Conservation (phyloP, 2,113 vertebrate species). For the Dendrocopos noguchii region DNA sequence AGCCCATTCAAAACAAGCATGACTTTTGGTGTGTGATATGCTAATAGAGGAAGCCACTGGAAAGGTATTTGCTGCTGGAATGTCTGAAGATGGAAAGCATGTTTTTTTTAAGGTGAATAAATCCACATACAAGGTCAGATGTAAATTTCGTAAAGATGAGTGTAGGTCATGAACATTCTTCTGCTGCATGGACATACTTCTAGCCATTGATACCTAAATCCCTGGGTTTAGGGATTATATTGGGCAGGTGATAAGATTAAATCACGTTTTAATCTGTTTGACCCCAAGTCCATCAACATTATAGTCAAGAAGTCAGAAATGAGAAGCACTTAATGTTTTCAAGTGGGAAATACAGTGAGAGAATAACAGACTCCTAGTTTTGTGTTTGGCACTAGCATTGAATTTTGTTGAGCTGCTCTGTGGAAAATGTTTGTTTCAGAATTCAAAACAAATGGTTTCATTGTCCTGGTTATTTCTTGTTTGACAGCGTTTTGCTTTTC, state of each 20-base stretch:
- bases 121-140: background rate
- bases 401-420: background rate
- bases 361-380: background rate
- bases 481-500: background rate
- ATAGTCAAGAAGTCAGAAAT: background rate
- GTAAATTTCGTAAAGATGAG: background rate
- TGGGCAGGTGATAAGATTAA: background rate
- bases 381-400: background rate
- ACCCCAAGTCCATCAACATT: background rate
- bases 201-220: background rate
- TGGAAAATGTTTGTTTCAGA: background rate
- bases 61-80: background rate
- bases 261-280: background rate
- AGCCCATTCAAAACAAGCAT: background rate
- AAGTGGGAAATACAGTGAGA: background rate
- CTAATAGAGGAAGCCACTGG: background rate
- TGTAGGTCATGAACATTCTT: background rate
- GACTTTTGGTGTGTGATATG: background rate
- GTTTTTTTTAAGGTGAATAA: background rate
- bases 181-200: background rate
- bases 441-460: background rate
- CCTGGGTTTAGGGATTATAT: background rate
- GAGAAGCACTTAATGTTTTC: background rate
- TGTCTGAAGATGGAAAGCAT: background rate
- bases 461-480: background rate